Evolutionary conservation across 2,888 invertebrate species (phyloP).

Genomic region (Cerastoderma edule): DNA sequence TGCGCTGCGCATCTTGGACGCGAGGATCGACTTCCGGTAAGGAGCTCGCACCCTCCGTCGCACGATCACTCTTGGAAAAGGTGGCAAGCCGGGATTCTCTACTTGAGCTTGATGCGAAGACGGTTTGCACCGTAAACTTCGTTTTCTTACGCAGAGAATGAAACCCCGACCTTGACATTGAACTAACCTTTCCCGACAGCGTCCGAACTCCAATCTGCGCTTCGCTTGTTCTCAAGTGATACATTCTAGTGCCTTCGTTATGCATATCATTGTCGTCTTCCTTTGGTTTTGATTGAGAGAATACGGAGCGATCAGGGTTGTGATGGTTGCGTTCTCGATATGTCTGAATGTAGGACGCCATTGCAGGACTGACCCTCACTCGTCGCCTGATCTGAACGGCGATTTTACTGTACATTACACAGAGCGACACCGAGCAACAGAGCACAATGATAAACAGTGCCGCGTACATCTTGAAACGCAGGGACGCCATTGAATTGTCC

Average conservation of each 20-base stretch:
- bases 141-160: too few relatives aligned
- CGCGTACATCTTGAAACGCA: not conserved
- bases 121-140: too few relatives aligned
- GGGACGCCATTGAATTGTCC: not conserved
- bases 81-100: too few relatives aligned
- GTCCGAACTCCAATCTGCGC: not conserved
- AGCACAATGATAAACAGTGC: not conserved
- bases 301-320: not conserved
- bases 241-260: not conserved
- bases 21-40: too few relatives aligned
- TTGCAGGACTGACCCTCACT: not conserved
- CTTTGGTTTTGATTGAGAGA: not conserved
- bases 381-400: not conserved
- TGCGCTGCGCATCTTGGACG: too few relatives aligned
- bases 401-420: not conserved
- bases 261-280: not conserved
- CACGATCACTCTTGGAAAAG: too few relatives aligned
- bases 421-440: not conserved
- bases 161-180: too few relatives aligned
- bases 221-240: not conserved
- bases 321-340: not conserved
- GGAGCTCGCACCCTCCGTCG: too few relatives aligned
- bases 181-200: too few relatives aligned
- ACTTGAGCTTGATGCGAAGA: too few relatives aligned
- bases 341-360: not conserved